Conservation (phyloP, 2,113 vertebrate genomes). For the Myotis lucifugus region DNA sequence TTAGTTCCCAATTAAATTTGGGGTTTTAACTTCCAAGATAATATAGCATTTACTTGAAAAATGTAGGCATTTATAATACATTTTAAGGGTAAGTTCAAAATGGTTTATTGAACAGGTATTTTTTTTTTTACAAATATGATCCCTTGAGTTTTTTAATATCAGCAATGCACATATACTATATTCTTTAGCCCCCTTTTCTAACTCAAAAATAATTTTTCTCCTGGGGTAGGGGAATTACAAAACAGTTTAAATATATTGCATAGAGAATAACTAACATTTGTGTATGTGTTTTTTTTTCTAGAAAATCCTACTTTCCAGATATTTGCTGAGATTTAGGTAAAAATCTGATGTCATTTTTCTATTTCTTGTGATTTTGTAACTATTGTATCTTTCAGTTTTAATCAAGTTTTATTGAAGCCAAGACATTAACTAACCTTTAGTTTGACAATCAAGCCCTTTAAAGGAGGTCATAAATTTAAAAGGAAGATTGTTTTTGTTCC, state of each 20-base stretch:
- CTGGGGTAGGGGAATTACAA: constrained; percentile 32
- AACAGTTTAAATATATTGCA: constrained; percentile 46
- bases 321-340: constrained; percentile 62
- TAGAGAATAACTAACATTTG: constrained; percentile 34
- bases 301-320: constrained; percentile 56
- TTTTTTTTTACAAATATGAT: constrained; percentile 45
- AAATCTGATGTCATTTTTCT: constrained; percentile 22
- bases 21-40: constrained; percentile 55
- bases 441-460: constrained; percentile 69
- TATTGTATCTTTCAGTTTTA: constrained; percentile 66
- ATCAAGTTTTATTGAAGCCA: constrained; percentile 64
- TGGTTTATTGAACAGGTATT: constrained; percentile 46
- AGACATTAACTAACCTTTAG: constrained; percentile 62
- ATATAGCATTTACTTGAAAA: constrained; percentile 30
- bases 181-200: not conserved
- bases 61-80: constrained; percentile 32
- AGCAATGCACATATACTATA: not conserved
- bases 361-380: constrained; percentile 53
- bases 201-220: constrained; percentile 50
- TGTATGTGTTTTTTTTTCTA: constrained; percentile 23
- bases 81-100: constrained; percentile 42
- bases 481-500: constrained; percentile 67
- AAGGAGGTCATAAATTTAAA: constrained; percentile 68
- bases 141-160: constrained; percentile 36
- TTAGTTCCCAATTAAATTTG: constrained; percentile 67